Base-by-base conservation (phyloP, 2,888 invertebrate genomes). In the Eupithecia exiguata region DNA sequence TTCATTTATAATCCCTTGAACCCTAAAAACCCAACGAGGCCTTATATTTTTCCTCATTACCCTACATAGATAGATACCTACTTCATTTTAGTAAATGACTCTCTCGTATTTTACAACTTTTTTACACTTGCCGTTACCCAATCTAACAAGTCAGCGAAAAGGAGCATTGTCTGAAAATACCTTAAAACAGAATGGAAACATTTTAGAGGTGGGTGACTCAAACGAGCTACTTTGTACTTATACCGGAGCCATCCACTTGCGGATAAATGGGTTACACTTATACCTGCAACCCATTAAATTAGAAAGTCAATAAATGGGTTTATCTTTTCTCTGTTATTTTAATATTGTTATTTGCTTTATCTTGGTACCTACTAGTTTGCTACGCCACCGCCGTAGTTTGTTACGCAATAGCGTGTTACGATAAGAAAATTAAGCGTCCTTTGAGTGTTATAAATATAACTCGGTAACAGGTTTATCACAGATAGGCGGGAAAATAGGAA, bases 171-270 rank as follows among this genome's bases (percentile, higher is more conserved):
- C 78, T 76, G 76, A 78, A 81, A 81, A 84, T 85, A 84, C 81
- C 86, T 85, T 85, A 81, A 85, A 85, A 85, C 83, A 80, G 81
- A 84, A 81, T 79, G 81, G 82, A 79, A 81, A 81, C 82, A 83
- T 80, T 74, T 63, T 49, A 38, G 18, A 65, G 63, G 36, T n/a
- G 12, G 38, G 36, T n/a, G 12, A 21, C 10, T 36, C 36, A 36
- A 65, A 36, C 63, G 63, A 65, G 63, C 63, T 10, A 65, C 63
- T 65, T 65, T 38, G 2, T 18, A 21, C 18, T 3, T 35, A 35
- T 35, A 30, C 62, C 58, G 58, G 35, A 62, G 30, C 35, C 62
- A 35, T 9, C 62, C 18, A 30, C 2, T 35, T 18, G 62, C 16
- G 1, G 35, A 5, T 62, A 35, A 30, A 35, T 30, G 35, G 16